These are phyloP conservation scores for Orchestes rusci DNA, from an alignment of 2,888 invertebrate species.

Conservation along the genomic window DNA sequence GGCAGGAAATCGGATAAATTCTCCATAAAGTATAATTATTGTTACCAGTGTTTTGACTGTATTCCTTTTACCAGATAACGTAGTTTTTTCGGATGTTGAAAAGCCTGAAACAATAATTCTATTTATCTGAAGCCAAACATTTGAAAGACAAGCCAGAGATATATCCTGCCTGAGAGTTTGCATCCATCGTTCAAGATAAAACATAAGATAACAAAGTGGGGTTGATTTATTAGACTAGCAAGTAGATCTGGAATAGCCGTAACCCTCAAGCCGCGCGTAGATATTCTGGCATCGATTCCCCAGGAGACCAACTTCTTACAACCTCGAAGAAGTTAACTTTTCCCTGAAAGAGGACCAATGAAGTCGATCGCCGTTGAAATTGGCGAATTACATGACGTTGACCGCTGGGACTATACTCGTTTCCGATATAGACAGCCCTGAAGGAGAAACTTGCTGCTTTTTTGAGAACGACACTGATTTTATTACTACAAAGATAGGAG, in stretches of 20 bases:
- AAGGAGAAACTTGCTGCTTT: slow-evolving; percentile 2
- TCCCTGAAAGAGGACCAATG: slow-evolving; percentile 36
- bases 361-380: slow-evolving; percentile 42
- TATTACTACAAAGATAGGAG: slow-evolving; percentile 1
- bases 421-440: slow-evolving; percentile 12
- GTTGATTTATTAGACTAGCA: slow-evolving; percentile 23
- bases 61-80: too few relatives aligned
- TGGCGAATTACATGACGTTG: slow-evolving; percentile 41
- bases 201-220: slow-evolving; percentile 28
- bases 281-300: slow-evolving; percentile 35
- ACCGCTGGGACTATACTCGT: slow-evolving; percentile 36
- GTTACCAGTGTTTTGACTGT: too few relatives aligned
- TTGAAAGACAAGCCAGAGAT: slow-evolving; percentile 31
- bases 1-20: too few relatives aligned
- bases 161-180: slow-evolving; percentile 18
- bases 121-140: too few relatives aligned
- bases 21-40: too few relatives aligned
- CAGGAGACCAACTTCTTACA: slow-evolving; percentile 41
- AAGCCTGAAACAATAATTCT: too few relatives aligned
- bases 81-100: too few relatives aligned
- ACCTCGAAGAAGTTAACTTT: slow-evolving; percentile 35
- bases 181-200: slow-evolving; percentile 14
- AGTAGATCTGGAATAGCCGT: slow-evolving; percentile 38
- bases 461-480: slow-evolving; percentile 1
- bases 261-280: slow-evolving; percentile 30